phyloP scores from a whole-genome alignment of 2,113 vertebrate species.

The Takifugu flavidus region DNA sequence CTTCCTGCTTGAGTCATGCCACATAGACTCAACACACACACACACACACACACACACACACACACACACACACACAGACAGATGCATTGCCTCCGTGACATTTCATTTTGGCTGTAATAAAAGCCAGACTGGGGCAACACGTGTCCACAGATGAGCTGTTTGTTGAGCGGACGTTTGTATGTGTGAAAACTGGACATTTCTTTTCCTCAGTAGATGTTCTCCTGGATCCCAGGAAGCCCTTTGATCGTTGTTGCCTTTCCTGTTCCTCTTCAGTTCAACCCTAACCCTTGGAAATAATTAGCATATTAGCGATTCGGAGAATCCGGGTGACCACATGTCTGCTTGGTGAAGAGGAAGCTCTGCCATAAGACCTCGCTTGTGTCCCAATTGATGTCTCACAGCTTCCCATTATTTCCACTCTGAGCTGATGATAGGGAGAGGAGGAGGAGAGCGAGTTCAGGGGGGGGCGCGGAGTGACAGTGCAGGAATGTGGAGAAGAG shows the following conservation, averaged over 20 bases:
- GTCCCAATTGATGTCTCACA: slow-evolving; percentile 18
- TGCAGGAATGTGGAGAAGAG: slow-evolving; percentile 9
- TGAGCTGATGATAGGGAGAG: slow-evolving; percentile 19
- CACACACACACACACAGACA: slow-evolving; percentile 8
- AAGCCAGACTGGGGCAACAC: not conserved
- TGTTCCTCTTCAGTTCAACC: slow-evolving; percentile 57
- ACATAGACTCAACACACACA: slow-evolving; percentile 50
- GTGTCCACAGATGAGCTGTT: not conserved
- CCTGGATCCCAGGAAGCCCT: slow-evolving; percentile 33
- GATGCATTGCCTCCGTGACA: slow-evolving; percentile 16
- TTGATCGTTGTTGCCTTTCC: slow-evolving; percentile 48
- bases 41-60: slow-evolving; percentile 8
- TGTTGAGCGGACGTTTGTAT: not conserved
- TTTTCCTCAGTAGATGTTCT: slow-evolving; percentile 9
- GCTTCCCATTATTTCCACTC: slow-evolving; percentile 31
- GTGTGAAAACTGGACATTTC: slow-evolving; percentile 1
- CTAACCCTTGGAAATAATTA: slow-evolving; percentile 39
- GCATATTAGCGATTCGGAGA: slow-evolving; percentile 36
- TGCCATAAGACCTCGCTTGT: not conserved
- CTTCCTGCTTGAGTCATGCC: slow-evolving; percentile 71
- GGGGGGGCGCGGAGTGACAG: slow-evolving; percentile 15
- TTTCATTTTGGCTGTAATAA: slow-evolving; percentile 10
- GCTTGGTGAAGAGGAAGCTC: not conserved
- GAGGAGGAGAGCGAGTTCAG: slow-evolving; percentile 7
- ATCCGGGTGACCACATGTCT: slow-evolving; percentile 2